phyloP scores from a whole-genome alignment of 2,888 invertebrate species.

The Synanthedon vespiformis region DNA sequence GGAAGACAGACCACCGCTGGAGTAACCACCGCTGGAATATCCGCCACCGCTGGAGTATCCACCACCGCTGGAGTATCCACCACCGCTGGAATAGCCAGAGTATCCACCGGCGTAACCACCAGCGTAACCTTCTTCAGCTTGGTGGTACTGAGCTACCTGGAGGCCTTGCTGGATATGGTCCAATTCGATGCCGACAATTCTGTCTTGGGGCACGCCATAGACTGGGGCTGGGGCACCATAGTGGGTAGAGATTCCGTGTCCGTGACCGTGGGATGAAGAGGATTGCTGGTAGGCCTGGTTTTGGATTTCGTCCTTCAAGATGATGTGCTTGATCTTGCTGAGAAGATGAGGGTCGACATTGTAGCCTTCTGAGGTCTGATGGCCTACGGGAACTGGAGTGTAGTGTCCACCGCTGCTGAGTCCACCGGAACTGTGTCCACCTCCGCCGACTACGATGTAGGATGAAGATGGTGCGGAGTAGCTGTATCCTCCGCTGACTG shows the following conservation, averaged over 20 bases:
- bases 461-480: conserved; percentile 74
- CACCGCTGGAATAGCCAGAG: conserved; percentile 22
- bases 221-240: conserved; percentile 78
- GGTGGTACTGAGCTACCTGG: conserved; percentile 88
- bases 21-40: conserved; percentile 21
- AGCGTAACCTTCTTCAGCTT: conserved; percentile 71
- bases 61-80: conserved; percentile 16
- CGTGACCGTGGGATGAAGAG: conserved; percentile 59
- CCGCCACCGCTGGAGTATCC: conserved; percentile 30
- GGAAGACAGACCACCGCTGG: conserved; percentile 19
- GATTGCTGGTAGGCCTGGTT: conserved; percentile 63
- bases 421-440: conserved; percentile 35
- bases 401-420: conserved; percentile 79
- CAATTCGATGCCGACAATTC: conserved; percentile 85
- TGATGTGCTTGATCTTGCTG: conserved; percentile 86
- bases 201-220: conserved; percentile 76
- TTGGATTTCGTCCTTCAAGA: conserved; percentile 81
- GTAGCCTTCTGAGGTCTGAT: conserved; percentile 84
- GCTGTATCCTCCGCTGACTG: conserved; percentile 75
- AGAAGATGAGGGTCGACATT: conserved; percentile 83
- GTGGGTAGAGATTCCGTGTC: conserved; percentile 72
- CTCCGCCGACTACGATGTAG: conserved; percentile 71
- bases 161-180: conserved; percentile 88
- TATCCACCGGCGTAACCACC: conserved; percentile 42
- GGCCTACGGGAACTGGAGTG: conserved; percentile 80